phyloP scores from a whole-genome alignment of 2,888 invertebrate species.

The Tenthredo scrophulariae region DNA sequence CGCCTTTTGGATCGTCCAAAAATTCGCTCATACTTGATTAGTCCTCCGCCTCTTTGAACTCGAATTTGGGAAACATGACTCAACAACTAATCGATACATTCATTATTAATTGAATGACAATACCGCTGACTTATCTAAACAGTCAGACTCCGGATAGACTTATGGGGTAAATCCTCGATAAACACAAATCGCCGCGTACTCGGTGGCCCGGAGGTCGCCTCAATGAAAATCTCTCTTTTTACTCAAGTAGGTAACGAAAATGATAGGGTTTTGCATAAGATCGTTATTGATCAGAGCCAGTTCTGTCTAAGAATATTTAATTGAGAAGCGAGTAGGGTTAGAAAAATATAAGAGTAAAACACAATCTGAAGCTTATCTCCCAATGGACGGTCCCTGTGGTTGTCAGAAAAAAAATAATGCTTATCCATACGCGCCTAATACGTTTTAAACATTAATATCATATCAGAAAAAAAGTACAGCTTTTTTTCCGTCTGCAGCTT shows the following conservation, averaged over 20 bases:
- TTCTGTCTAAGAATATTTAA: too few relatives aligned
- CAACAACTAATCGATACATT: neutral
- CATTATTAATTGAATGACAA: neutral
- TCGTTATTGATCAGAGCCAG: too few relatives aligned
- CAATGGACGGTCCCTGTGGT: neutral
- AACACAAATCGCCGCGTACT: too few relatives aligned
- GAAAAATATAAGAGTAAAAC: too few relatives aligned
- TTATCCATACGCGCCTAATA: conserved; percentile 17
- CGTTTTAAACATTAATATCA: conserved; percentile 49
- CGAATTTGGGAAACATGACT: neutral
- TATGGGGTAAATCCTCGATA: neutral
- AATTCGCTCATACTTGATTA: neutral
- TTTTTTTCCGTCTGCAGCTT: conserved; percentile 24
- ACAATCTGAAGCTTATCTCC: neutral
- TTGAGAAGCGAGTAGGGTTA: too few relatives aligned
- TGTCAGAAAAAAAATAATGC: neutral
- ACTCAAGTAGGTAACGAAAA: too few relatives aligned
- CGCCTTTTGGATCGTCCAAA: neutral
- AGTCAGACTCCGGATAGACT: neutral
- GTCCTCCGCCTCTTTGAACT: neutral
- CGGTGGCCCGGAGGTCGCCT: neutral
- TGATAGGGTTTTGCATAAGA: too few relatives aligned
- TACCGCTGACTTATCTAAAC: neutral
- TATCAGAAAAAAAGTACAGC: conserved; percentile 5
- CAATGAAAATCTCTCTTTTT: too few relatives aligned